phyloP scores from a whole-genome alignment of 1,140 invertebrate species.

The Trichoplusia ni region DNA sequence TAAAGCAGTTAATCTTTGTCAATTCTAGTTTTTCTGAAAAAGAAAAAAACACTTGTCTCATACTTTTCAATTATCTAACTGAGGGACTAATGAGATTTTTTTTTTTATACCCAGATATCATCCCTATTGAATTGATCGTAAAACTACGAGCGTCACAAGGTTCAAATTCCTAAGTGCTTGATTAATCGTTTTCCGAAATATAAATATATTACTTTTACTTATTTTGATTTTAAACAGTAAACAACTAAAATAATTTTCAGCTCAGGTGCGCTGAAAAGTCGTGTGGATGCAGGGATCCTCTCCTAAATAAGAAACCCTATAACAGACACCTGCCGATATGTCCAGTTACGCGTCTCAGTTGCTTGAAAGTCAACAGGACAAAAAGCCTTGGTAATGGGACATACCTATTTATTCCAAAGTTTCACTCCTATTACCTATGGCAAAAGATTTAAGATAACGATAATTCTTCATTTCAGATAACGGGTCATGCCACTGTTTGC shows the following conservation, averaged over 20 bases:
- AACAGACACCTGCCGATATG: conserved; percentile 36
- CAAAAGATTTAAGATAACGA: background rate
- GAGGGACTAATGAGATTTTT: too few species aligned
- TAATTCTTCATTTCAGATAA: conserved; percentile 44
- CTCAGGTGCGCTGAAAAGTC: conserved; percentile 48
- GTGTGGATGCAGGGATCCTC: conserved; percentile 57
- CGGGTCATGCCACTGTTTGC: conserved; percentile 52
- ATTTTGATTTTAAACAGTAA: background rate
- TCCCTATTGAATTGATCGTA: too few species aligned
- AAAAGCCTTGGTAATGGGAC: conserved; percentile 30
- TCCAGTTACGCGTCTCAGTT: conserved; percentile 42
- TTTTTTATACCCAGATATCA: too few species aligned
- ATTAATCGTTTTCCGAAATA: too few species aligned
- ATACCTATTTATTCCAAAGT: background rate
- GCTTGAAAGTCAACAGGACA: conserved; percentile 38
- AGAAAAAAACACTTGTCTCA: too few species aligned
- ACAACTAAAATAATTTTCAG: conserved; percentile 37
- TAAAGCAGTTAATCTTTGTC: too few species aligned
- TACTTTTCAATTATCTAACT: too few species aligned
- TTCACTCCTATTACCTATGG: background rate
- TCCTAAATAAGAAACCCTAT: conserved; percentile 18
- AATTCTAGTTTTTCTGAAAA: too few species aligned
- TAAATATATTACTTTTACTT: conserved; percentile 5
- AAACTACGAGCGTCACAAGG: too few species aligned
- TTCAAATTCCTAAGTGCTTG: too few species aligned